Evolutionary conservation across 2,113 vertebrate species (phyloP).

Genomic region (Alaudala cheleensis): DNA sequence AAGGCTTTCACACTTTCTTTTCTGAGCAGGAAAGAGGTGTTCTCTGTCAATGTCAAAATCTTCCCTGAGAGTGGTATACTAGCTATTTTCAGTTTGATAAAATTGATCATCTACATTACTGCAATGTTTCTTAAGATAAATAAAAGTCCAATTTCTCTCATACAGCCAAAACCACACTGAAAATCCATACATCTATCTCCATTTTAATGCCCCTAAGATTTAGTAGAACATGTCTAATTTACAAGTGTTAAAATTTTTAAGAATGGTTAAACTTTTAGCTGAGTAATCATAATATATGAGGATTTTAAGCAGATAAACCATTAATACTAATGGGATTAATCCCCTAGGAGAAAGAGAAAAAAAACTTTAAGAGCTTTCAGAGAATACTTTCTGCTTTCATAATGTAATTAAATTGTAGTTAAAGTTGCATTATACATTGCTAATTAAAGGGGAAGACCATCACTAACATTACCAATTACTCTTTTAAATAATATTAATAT

Average conservation of each 20-base stretch:
- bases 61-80: neutral
- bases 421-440: slow-evolving; percentile 10
- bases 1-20: neutral
- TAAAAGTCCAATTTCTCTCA: neutral
- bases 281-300: neutral
- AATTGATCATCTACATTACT: neutral
- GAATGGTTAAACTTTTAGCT: slow-evolving; percentile 17
- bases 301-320: slow-evolving; percentile 14
- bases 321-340: slow-evolving; percentile 39
- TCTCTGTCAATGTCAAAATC: neutral
- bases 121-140: neutral
- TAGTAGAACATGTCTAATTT: neutral
- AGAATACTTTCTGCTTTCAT: neutral
- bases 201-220: neutral
- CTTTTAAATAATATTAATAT: neutral
- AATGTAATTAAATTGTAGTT: slow-evolving; percentile 17
- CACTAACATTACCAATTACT: neutral
- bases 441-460: neutral
- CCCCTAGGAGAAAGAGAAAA: neutral
- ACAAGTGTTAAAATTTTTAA: neutral
- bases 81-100: neutral
- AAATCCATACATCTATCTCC: neutral
- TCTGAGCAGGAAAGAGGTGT: neutral
- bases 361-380: neutral
- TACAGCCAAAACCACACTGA: neutral